phyloP scores from a whole-genome alignment of 2,888 invertebrate genomes.

The Molanna angustata region DNA sequence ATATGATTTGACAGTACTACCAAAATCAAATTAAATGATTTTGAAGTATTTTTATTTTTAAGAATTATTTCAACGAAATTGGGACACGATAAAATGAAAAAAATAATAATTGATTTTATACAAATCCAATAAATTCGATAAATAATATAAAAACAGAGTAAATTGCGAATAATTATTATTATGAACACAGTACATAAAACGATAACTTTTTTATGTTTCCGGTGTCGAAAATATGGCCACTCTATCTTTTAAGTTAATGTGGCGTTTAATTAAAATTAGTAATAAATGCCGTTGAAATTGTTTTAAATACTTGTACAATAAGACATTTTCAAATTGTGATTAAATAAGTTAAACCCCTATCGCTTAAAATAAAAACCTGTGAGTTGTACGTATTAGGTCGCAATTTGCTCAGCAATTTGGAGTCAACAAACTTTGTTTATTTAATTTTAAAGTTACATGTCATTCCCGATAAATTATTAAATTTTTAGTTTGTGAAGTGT shows the following conservation, averaged over 20 bases:
- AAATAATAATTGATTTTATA: not conserved
- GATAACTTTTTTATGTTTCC: conserved; percentile 44
- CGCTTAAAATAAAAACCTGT: conserved; percentile 6
- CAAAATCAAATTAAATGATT: conserved; percentile 5
- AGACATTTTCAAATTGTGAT: not conserved
- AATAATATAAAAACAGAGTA: not conserved
- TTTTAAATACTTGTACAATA: conserved; percentile 2
- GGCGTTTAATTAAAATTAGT: conserved; percentile 41
- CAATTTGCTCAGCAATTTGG: conserved; percentile 50
- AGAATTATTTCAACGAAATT: not conserved
- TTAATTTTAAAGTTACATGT: conserved; percentile 50
- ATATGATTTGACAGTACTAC: conserved; percentile 47
- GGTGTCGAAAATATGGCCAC: conserved; percentile 48
- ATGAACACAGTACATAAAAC: conserved; percentile 35
- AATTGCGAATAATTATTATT: conserved; percentile 33
- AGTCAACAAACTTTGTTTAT: conserved; percentile 60
- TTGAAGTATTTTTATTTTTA: not conserved
- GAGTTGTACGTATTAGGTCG: conserved; percentile 20
- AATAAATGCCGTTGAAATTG: conserved; percentile 48
- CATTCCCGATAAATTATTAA: conserved; percentile 39
- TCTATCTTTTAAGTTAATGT: conserved; percentile 58
- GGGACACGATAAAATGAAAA: not conserved
- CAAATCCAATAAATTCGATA: not conserved
- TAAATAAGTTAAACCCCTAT: not conserved
- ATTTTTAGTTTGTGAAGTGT: conserved; percentile 8